Percentiles rank a stretch among this genome's conserved stretches.
phyloP scores from a whole-genome alignment of 2,888 invertebrate genomes.

The Gisinianus flammeolus region DNA sequence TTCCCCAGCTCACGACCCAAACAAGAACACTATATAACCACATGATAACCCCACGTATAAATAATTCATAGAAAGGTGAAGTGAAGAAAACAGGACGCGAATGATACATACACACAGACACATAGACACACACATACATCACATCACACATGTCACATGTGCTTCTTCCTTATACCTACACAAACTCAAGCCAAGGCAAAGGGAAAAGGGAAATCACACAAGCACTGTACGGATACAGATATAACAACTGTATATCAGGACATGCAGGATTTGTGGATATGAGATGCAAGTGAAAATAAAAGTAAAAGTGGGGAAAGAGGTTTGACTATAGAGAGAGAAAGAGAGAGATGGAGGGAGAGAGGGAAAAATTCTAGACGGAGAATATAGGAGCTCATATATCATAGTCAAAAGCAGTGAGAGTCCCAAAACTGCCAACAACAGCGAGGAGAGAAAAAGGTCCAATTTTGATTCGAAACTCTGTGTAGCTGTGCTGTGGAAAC shows the following conservation, averaged over 20 bases:
- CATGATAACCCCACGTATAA: background rate
- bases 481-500: too few relatives aligned
- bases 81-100: background rate
- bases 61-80: background rate
- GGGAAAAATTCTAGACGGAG: conserved; percentile 11
- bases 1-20: too few relatives aligned
- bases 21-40: too few relatives aligned
- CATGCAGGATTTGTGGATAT: too few relatives aligned
- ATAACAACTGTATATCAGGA: background rate
- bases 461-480: conserved; percentile 43
- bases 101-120: background rate
- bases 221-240: too few relatives aligned
- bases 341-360: background rate
- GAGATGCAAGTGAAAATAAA: background rate
- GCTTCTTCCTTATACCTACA: too few relatives aligned
- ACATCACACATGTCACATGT: too few relatives aligned
- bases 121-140: background rate
- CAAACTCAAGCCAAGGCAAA: too few relatives aligned
- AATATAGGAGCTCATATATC: conserved; percentile 49
- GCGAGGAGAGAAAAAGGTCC: conserved; percentile 45
- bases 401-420: conserved; percentile 50
- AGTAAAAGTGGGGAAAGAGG: background rate
- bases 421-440: conserved; percentile 55
- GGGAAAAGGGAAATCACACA: too few relatives aligned
- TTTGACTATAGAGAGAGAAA: conserved; percentile 4